Conservation (phyloP, 2,113 vertebrate genomes). For the Antechinus stuartii region DNA sequence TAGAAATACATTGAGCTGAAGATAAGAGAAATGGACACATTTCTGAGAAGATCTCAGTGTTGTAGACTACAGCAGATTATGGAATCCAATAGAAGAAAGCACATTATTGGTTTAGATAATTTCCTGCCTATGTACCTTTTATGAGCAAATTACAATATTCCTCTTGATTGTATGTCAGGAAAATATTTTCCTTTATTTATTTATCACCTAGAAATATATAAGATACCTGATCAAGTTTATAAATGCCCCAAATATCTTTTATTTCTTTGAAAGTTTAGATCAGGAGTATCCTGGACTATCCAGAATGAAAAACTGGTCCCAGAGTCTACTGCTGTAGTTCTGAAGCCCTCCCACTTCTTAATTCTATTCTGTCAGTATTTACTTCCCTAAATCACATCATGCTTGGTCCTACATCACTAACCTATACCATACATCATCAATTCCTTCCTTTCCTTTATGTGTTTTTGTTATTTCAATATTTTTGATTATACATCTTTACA, state of each 20-base stretch:
- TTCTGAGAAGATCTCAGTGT: background rate
- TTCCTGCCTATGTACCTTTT: background rate
- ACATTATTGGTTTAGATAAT: background rate
- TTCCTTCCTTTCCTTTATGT: background rate
- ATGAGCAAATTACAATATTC: background rate
- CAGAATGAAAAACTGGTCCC: background rate
- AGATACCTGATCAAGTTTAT: background rate
- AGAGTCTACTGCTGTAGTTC: background rate
- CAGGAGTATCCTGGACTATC: background rate
- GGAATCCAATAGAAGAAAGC: background rate
- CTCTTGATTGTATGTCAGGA: background rate
- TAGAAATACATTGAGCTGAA: background rate
- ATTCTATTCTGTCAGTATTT: background rate
- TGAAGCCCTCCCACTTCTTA: background rate
- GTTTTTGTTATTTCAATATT: background rate
- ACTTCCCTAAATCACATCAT: background rate
- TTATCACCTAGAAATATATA: background rate
- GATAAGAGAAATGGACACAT: background rate
- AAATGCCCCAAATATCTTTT: background rate
- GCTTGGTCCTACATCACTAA: background rate
- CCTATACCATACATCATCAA: background rate
- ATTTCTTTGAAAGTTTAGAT: background rate
- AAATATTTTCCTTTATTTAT: background rate
- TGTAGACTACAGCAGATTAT: background rate
- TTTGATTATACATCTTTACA: background rate